These are phyloP conservation scores for Himalopsyche anomala DNA, from an alignment of 2,888 invertebrate species.

Conservation along the genomic window DNA sequence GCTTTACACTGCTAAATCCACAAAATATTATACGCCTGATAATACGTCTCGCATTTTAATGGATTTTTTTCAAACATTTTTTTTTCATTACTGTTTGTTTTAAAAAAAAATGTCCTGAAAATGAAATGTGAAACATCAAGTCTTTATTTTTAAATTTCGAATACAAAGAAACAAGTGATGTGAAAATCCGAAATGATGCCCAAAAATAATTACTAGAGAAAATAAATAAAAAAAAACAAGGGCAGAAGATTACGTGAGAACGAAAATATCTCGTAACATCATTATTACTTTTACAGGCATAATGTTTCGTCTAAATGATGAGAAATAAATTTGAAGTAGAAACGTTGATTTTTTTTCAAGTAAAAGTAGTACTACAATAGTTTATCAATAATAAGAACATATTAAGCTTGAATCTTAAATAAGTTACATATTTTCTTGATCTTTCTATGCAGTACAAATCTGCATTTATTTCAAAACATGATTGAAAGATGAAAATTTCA, in stretches of 20 bases:
- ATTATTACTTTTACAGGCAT: background rate
- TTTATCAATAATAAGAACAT: no score
- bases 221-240: conserved; percentile 33
- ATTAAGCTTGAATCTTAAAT: no score
- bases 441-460: no score
- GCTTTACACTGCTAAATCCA: no score
- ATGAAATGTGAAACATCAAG: conserved; percentile 8
- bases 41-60: background rate
- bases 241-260: conserved; percentile 5
- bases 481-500: no score
- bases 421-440: no score
- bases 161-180: conserved; percentile 41
- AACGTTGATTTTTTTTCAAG: no score
- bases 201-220: conserved; percentile 38
- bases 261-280: conserved; percentile 29
- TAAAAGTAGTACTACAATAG: no score
- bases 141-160: conserved; percentile 9
- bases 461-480: no score
- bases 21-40: no score
- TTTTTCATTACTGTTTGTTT: conserved; percentile 15
- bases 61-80: background rate
- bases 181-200: conserved; percentile 35
- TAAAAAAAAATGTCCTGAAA: conserved; percentile 6
- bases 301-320: background rate
- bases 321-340: no score